These are phyloP conservation scores for Polypterus senegalus DNA, from an alignment of 2,113 vertebrate species.

Conservation along the genomic window DNA sequence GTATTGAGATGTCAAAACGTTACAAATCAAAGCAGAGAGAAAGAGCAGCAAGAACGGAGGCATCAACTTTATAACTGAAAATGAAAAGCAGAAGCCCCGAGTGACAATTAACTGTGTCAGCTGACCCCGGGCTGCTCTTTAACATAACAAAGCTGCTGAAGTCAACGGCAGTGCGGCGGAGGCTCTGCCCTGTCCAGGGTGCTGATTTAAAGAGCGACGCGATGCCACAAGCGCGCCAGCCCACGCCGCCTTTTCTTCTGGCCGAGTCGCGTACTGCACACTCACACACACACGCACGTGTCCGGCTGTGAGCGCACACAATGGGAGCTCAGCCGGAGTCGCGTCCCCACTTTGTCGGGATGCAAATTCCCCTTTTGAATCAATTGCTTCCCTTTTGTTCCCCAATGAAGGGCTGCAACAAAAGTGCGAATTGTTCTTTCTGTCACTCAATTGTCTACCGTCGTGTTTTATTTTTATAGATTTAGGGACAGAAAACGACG, in stretches of 20 bases:
- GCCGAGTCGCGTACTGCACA: constrained; percentile 7
- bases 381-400: constrained; percentile 32
- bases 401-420: constrained; percentile 12
- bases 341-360: constrained; percentile 29
- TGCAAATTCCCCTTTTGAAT: constrained; percentile 23
- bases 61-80: constrained; percentile 7
- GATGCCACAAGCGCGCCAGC: constrained; percentile 1
- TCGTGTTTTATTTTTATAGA: not conserved
- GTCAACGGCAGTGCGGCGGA: constrained; percentile 4
- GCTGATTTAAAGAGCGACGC: constrained; percentile 42
- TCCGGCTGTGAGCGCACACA: constrained; percentile 37
- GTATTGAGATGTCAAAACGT: not conserved
- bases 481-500: too few species aligned
- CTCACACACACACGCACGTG: constrained; percentile 33
- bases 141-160: constrained; percentile 23
- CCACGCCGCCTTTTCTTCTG: not conserved
- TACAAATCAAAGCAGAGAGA: not conserved
- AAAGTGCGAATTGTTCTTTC: constrained; percentile 20
- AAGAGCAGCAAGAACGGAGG: not conserved
- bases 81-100: constrained; percentile 4
- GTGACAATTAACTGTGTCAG: constrained; percentile 29
- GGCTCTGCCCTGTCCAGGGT: constrained; percentile 51
- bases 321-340: constrained; percentile 25
- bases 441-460: constrained; percentile 5
- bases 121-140: constrained; percentile 31